Base-by-base conservation (phyloP, 1,140 invertebrate genomes). In the Popillia japonica region DNA sequence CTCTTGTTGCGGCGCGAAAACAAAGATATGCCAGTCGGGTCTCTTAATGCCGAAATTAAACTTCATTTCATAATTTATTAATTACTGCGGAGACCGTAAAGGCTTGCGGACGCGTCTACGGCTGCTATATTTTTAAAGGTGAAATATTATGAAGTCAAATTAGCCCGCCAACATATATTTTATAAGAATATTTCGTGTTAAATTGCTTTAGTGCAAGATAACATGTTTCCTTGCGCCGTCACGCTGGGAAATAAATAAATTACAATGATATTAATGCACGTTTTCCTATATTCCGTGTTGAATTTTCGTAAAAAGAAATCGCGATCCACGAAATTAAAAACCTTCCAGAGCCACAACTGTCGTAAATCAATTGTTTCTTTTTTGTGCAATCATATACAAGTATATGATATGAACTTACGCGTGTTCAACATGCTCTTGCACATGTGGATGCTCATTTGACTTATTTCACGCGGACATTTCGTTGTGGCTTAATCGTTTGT, bases 111-210 rank as follows among this genome's bases (percentile, higher is more conserved):
- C 6, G 72, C 72, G 23, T 40, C 72, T 42, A 73, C 61, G 61
- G 17, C 61, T 40, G 72, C 23, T 73, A 73, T 73, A 73, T 73
- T 73, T 73, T 73, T 73, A 73, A 73, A 73, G 61, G 72, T 73
- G 72, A 73, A 73, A 73, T 73, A 73, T 73, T 73, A 73, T 73
- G 72, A 73, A 73, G 72, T 73, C 72, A 73, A 73, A 73, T 73
- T 73, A 73, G 72, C 72, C 72, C 72, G 40, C 40, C 34, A 73
- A 42, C 72, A 42, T 73, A 73, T 73, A 73, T 73, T 73, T 73
- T 73, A 73, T 73, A 22, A 14, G 72, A 42, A 73, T 73, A 73
- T 73, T 73, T 73, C 72, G 72, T 73, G 72, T 73, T 73, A 73
- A 73, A 73, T 73, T 27, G 72, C 72, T 34, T 17, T 34, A 42